Evolutionary conservation across 2,113 vertebrate genomes (phyloP).

Genomic region (Tenebrosternarchus preto): DNA sequence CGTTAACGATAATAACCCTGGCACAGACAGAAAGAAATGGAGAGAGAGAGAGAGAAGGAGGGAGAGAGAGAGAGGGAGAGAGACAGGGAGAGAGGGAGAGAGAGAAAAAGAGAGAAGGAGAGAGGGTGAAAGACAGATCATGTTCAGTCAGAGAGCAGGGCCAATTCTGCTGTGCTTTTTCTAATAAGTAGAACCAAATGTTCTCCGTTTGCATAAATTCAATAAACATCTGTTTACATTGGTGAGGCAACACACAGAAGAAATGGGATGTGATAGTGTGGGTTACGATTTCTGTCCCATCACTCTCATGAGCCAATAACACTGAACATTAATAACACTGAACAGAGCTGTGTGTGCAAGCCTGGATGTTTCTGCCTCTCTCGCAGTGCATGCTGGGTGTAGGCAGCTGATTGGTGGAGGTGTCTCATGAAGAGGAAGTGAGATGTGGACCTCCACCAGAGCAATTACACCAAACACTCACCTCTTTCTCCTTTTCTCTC

Average conservation of each 20-base stretch:
- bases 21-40: no score
- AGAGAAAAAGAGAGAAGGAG: neutral
- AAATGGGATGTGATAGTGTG: slow-evolving; percentile 7
- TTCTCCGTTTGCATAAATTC: slow-evolving; percentile 38
- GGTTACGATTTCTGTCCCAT: slow-evolving; percentile 32
- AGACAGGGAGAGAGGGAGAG: neutral
- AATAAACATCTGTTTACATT: slow-evolving; percentile 44
- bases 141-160: neutral
- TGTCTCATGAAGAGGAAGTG: slow-evolving; percentile 47
- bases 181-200: slow-evolving; percentile 34
- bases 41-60: no score
- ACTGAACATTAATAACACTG: no score
- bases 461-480: slow-evolving; percentile 51
- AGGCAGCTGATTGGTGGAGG: slow-evolving; percentile 41
- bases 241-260: slow-evolving; percentile 26
- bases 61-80: neutral
- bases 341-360: neutral
- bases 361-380: neutral
- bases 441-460: slow-evolving; percentile 5
- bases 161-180: neutral
- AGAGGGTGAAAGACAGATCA: slow-evolving; percentile 12
- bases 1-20: no score
- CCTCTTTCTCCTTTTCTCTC: no score
- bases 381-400: slow-evolving; percentile 29
- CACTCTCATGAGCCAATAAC: neutral